These are phyloP conservation scores for Meghimatium bilineatum DNA, from an alignment of 2,888 invertebrate species.

Conservation along the genomic window DNA sequence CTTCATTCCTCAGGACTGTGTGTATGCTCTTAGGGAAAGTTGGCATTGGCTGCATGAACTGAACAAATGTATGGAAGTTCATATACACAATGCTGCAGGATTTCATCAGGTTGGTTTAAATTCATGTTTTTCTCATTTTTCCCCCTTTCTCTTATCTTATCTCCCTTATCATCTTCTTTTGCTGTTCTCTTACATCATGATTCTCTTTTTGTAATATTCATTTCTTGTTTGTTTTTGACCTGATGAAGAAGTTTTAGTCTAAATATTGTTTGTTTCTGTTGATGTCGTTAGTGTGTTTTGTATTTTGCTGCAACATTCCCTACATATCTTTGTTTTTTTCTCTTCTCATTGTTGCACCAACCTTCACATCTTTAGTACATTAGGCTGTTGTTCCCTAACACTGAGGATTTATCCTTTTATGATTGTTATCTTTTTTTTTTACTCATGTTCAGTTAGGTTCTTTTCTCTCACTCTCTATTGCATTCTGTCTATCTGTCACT, in stretches of 20 bases:
- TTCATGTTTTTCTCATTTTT: neutral
- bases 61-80: slow-evolving; percentile 67
- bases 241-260: too few relatives aligned
- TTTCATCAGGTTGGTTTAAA: slow-evolving; percentile 70
- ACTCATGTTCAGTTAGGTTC: neutral
- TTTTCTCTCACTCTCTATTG: neutral
- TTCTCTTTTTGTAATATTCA: too few relatives aligned
- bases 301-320: too few relatives aligned
- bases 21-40: slow-evolving; percentile 67
- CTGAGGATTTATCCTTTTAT: too few relatives aligned
- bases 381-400: too few relatives aligned
- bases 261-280: too few relatives aligned
- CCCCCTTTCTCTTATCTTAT: neutral
- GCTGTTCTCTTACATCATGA: too few relatives aligned
- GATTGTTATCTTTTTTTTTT: neutral
- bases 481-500: neutral
- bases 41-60: slow-evolving; percentile 72
- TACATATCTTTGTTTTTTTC: neutral
- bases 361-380: too few relatives aligned
- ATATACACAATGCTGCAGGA: slow-evolving; percentile 69
- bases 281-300: too few relatives aligned
- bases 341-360: neutral
- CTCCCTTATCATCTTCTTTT: too few relatives aligned
- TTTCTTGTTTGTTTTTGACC: too few relatives aligned
- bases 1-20: slow-evolving; percentile 65